Evolutionary conservation across 1,140 invertebrate genomes (phyloP).

Genomic region (Sinonovacula constricta): DNA sequence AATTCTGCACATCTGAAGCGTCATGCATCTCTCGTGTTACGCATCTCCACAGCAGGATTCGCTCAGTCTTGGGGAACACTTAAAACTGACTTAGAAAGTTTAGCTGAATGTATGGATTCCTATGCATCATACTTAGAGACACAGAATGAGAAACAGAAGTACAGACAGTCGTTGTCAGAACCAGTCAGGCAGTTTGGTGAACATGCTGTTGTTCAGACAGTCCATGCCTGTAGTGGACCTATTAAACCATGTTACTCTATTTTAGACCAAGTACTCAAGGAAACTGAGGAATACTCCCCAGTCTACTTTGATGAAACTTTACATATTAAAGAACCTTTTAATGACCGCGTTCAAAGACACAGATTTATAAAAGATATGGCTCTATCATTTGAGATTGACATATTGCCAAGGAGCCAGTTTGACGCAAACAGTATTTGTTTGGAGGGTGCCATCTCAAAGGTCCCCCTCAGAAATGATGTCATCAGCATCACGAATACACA

Average conservation of each 20-base stretch:
- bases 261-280: constrained; percentile 7
- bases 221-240: not conserved
- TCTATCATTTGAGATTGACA: constrained; percentile 10
- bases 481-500: constrained; percentile 26
- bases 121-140: constrained; percentile 37
- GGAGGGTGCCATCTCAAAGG: constrained; percentile 41
- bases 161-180: constrained; percentile 6
- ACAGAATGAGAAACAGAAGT: constrained; percentile 32
- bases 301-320: constrained; percentile 22
- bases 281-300: not conserved
- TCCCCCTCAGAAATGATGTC: constrained; percentile 44
- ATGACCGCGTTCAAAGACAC: not conserved
- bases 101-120: constrained; percentile 25
- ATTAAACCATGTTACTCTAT: constrained; percentile 9
- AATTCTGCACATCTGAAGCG: constrained; percentile 12
- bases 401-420: constrained; percentile 51
- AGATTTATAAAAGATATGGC: constrained; percentile 10
- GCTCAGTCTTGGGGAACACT: not conserved
- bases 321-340: constrained; percentile 6
- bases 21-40: constrained; percentile 25
- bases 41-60: not conserved
- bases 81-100: constrained; percentile 16
- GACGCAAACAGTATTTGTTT: constrained; percentile 43
- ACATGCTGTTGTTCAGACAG: not conserved
- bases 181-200: constrained; percentile 20